Base-by-base conservation (phyloP, 2,888 invertebrate species). In the Cephus sareptanus region DNA sequence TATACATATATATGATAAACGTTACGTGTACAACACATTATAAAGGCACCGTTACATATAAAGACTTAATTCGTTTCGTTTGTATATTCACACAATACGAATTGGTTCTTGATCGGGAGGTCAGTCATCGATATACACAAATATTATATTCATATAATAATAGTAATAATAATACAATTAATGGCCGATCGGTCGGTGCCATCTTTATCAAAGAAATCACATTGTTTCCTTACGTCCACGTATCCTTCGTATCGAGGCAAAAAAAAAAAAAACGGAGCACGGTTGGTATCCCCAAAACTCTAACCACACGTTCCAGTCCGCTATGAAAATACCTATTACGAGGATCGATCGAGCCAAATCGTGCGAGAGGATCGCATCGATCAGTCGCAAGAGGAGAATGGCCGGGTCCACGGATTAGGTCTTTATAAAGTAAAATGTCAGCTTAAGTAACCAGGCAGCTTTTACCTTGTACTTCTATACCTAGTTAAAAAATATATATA, bases 31-130 rank as follows among this genome's bases (percentile, higher is more conserved):
- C 12, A n/a, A 69, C 9, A 31, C 31, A 30, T 69, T 12, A 69
- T 30, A 31, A 69, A 69, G 31, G 4, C 69, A 69, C 69, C 69
- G 77, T 76, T 75, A 77, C 68, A 56, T 74, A 78, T 78, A 80
- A 80, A 79, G 79, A 83, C 80, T 82, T 81, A 78, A 77, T 82
- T 81, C 81, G 81, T 82, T 82, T 80, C 75, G 70, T 70, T 70
- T 70, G 13, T 70, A 70, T 70, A 70, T 70, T 33, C 33, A 70
- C 70, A 70, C 70, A 33, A 70, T 33, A 70, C 70, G 70, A 70
- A 70, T 70, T 30, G 70, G 70, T 33, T 31, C 33, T 30, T 30
- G 70, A 70, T 70, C 33, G 31, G 70, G 30, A 30, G 33, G 70
- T 70, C 70, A 70, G 70, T 70, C 40, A 40, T 40, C 40, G 40